phyloP scores from a whole-genome alignment of 2,797 vertebrate species.

The Chelidonichthys spinosus region DNA sequence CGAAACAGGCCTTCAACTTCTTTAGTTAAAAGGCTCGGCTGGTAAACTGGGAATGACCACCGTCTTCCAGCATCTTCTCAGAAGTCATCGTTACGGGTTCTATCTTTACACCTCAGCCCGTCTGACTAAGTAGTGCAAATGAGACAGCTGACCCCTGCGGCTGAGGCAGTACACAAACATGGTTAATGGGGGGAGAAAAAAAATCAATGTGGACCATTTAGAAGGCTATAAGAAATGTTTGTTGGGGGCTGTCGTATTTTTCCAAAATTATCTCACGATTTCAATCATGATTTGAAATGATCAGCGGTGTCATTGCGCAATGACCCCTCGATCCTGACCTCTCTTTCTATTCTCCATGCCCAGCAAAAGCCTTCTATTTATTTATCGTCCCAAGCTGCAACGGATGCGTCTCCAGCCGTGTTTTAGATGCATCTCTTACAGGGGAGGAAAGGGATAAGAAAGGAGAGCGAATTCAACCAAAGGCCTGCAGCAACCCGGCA shows the following conservation, averaged over 20 bases:
- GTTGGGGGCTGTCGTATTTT: constrained; percentile 23
- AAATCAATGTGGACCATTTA: constrained; percentile 55
- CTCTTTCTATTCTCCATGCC: constrained; percentile 25
- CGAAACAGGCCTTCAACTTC: constrained; percentile 2
- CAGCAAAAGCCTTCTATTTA: constrained; percentile 44
- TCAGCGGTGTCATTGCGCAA: constrained; percentile 37
- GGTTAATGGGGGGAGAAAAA: not conserved
- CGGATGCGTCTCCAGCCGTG: constrained; percentile 33
- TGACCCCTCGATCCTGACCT: constrained; percentile 26
- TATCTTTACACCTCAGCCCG: constrained; percentile 16
- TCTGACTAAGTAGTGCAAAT: constrained; percentile 52
- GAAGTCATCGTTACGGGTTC: constrained; percentile 32
- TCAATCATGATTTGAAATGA: constrained; percentile 20
- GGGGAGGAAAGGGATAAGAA: constrained; percentile 42
- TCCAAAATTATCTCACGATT: not conserved
- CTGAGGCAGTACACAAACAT: constrained; percentile 35
- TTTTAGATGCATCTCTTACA: constrained; percentile 44
- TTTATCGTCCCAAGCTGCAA: constrained; percentile 56
- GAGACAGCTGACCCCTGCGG: constrained; percentile 58
- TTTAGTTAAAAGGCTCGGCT: constrained; percentile 11
- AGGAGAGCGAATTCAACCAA: constrained; percentile 55
- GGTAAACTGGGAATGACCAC: constrained; percentile 12
- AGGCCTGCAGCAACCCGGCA: constrained; percentile 48
- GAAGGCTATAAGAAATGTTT: constrained; percentile 41
- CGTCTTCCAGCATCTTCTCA: constrained; percentile 40